Evolutionary conservation across 2,888 invertebrate species (phyloP).

Genomic region (Torymus aiolomorphi): DNA sequence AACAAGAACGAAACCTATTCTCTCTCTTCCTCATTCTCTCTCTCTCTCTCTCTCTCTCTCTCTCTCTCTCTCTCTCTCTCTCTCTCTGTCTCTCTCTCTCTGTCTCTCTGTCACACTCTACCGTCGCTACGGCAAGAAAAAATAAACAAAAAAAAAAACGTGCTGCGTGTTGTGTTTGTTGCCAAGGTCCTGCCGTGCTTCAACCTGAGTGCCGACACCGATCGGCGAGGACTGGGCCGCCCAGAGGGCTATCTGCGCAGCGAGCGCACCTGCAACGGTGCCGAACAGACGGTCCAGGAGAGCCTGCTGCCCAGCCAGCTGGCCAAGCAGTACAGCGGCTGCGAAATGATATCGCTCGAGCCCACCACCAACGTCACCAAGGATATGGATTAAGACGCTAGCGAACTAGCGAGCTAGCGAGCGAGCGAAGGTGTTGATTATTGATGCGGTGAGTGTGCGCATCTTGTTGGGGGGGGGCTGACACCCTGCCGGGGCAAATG

Average conservation of each 20-base stretch:
- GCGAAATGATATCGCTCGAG: conserved; percentile 69
- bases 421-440: too few relatives aligned
- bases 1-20: too few relatives aligned
- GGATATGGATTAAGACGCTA: conserved; percentile 50
- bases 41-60: too few relatives aligned
- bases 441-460: too few relatives aligned
- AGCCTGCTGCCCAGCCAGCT: conserved; percentile 77
- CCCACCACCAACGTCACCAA: conserved; percentile 63
- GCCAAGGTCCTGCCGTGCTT: conserved; percentile 69
- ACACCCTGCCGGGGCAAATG: too few relatives aligned
- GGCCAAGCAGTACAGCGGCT: conserved; percentile 63
- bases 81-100: too few relatives aligned
- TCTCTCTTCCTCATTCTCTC: too few relatives aligned
- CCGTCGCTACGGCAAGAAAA: neutral
- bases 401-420: neutral
- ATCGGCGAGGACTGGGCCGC: too few relatives aligned
- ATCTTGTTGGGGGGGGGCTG: too few relatives aligned
- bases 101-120: neutral
- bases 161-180: conserved; percentile 3
- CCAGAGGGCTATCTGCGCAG: conserved; percentile 75
- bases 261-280: conserved; percentile 80
- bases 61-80: neutral
- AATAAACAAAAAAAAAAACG: neutral
- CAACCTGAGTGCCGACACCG: conserved; percentile 70
- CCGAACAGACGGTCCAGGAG: conserved; percentile 82